These are phyloP conservation scores for Tragelaphus oryx DNA, from an alignment of 2,797 vertebrate species.

Conservation along the genomic window DNA sequence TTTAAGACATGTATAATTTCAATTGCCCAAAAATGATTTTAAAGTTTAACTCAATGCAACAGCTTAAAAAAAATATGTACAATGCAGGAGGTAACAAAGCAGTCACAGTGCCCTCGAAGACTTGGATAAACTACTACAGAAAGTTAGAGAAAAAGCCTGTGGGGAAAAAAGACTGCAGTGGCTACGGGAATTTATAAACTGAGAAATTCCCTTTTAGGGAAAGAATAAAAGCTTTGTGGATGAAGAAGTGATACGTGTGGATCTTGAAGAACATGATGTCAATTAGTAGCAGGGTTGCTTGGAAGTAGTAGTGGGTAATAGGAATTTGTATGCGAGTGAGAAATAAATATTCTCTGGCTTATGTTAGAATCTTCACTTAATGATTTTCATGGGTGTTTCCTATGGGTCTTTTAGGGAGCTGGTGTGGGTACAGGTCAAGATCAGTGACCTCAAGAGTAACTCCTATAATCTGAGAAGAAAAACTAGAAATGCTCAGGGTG, in stretches of 20 bases:
- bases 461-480: not conserved
- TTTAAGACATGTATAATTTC: not conserved
- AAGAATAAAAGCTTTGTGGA: not conserved
- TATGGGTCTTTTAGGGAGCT: not conserved
- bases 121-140: not conserved
- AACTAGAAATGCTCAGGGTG: not conserved
- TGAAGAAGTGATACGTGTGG: not conserved
- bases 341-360: not conserved
- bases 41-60: not conserved
- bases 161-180: not conserved
- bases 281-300: not conserved
- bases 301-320: not conserved
- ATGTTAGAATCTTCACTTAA: not conserved
- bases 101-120: not conserved
- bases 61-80: not conserved
- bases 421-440: not conserved
- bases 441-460: not conserved
- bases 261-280: not conserved
- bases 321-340: not conserved
- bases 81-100: not conserved
- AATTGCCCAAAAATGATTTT: not conserved
- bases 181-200: not conserved
- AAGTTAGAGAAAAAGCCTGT: slow-evolving; percentile 5
- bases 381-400: not conserved
- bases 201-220: not conserved